A percentile compares a stretch with the other conserved stretches of the same genome.
These are phyloP conservation scores for Bufotes viridis DNA, from an alignment of 2,797 vertebrate genomes.

Conservation along the genomic window DNA sequence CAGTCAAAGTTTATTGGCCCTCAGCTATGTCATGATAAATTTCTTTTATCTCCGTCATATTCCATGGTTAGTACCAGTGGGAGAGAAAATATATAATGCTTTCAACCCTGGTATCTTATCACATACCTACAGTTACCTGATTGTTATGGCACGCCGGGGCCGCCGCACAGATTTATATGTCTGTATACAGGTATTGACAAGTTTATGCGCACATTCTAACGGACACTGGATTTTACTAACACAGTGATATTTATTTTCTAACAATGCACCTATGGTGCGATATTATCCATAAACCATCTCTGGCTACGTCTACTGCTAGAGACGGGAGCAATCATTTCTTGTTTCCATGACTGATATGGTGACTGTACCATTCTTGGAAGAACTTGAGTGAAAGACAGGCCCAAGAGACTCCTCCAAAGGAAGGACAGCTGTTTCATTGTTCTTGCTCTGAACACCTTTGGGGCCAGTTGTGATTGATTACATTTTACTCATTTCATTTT, in stretches of 20 bases:
- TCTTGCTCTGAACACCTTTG: no score
- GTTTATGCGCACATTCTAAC: slow-evolving; percentile 25
- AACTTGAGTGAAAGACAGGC: not conserved
- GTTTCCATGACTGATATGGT: not conserved
- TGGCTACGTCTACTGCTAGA: not conserved
- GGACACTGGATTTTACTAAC: slow-evolving; percentile 23
- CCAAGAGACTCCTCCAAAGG: no score
- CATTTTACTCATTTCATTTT: no score
- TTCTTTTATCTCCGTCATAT: slow-evolving; percentile 56
- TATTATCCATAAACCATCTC: slow-evolving; percentile 6
- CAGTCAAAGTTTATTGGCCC: slow-evolving; percentile 58
- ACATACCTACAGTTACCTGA: slow-evolving; percentile 54
- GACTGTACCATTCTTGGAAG: not conserved
- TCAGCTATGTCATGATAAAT: slow-evolving; percentile 48
- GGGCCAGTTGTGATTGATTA: no score
- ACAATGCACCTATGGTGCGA: slow-evolving; percentile 14
- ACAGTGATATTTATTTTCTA: slow-evolving; percentile 1
- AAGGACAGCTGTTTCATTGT: no score
- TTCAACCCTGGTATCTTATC: slow-evolving; percentile 54
- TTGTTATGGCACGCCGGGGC: slow-evolving; percentile 26
- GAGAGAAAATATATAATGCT: slow-evolving; percentile 55
- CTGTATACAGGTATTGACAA: slow-evolving; percentile 10
- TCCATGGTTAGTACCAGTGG: slow-evolving; percentile 43
- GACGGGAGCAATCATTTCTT: not conserved
- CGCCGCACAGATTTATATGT: slow-evolving; percentile 5